A percentile compares a stretch with the other conserved stretches of the same genome.
phyloP scores from a whole-genome alignment of 2,113 vertebrate genomes.

The Sialia sialis region DNA sequence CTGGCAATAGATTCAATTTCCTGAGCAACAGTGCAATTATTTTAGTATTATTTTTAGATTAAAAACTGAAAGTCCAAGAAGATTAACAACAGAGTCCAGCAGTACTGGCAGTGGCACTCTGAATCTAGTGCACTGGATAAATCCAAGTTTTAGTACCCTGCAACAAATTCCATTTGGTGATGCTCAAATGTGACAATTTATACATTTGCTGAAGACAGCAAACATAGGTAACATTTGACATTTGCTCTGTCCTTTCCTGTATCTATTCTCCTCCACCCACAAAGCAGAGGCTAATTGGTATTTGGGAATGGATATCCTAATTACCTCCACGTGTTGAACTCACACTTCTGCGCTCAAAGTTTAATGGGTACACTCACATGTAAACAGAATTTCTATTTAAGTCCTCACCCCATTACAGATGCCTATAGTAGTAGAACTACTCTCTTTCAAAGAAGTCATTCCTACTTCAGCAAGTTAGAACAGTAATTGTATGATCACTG shows the following conservation, averaged over 20 bases:
- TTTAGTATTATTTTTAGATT: background rate
- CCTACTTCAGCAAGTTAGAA: background rate
- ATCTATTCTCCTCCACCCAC: background rate
- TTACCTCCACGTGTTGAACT: background rate
- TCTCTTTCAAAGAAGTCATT: background rate
- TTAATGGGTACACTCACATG: accelerated
- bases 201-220: background rate
- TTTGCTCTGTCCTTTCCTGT: background rate
- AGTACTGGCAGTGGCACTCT: background rate
- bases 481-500: background rate
- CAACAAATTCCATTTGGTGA: background rate
- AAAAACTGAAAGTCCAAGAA: background rate
- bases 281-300: background rate
- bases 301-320: background rate
- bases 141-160: background rate
- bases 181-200: background rate
- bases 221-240: background rate
- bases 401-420: background rate
- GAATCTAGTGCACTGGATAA: background rate
- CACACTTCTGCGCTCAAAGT: accelerated
- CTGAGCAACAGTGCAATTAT: background rate
- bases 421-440: background rate
- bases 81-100: background rate
- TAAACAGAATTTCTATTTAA: background rate
- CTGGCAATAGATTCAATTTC: background rate